Evolutionary conservation across 2,113 vertebrate genomes (phyloP).

Genomic region (Toxostoma redivivum): DNA sequence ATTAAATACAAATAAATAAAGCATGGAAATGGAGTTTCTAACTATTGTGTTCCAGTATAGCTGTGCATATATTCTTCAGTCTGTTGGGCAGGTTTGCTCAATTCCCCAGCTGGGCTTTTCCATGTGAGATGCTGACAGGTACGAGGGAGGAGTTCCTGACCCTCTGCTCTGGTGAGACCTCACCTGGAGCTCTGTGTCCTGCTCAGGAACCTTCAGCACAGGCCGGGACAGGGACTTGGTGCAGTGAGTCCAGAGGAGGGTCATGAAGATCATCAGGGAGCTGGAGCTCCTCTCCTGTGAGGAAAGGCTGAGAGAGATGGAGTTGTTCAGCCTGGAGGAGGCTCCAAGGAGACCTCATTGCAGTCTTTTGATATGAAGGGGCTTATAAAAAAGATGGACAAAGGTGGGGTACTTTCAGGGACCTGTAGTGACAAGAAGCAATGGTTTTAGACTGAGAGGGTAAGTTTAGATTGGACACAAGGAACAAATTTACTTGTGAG

Average conservation of each 20-base stretch:
- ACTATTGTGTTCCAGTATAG: background rate
- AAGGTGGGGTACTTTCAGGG: background rate
- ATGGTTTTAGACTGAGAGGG: background rate
- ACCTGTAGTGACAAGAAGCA: background rate
- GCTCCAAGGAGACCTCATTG: background rate
- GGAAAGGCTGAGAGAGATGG: background rate
- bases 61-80: background rate
- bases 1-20: background rate
- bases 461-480: background rate
- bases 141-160: background rate
- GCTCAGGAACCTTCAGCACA: background rate
- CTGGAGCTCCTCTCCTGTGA: fast-evolving
- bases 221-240: background rate
- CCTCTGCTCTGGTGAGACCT: background rate
- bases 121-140: fast-evolving
- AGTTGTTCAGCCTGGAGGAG: background rate
- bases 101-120: background rate
- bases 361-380: background rate
- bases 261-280: background rate
- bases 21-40: background rate
- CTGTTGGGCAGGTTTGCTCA: fast-evolving
- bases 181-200: background rate
- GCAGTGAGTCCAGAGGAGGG: fast-evolving
- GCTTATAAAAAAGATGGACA: background rate
- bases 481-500: background rate